Percentiles rank a stretch among this genome's conserved stretches.
Conservation (phyloP, 2,797 vertebrate species). For the Premnoplex brunnescens region DNA sequence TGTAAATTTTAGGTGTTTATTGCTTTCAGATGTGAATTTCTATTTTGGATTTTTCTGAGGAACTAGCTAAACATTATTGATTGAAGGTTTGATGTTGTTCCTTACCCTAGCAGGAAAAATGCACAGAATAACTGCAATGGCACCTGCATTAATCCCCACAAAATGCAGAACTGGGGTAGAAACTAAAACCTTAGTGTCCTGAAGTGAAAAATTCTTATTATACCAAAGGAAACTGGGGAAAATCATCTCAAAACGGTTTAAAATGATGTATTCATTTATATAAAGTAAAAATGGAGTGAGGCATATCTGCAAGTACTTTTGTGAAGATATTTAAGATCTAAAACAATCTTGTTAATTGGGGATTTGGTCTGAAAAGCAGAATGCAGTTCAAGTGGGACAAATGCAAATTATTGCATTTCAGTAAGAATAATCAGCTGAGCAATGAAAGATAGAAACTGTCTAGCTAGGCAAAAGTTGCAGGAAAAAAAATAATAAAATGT, state of each 20-base stretch:
- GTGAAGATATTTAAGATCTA: not conserved
- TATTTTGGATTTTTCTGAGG: not conserved
- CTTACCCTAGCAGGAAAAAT: not conserved
- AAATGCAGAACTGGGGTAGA: not conserved
- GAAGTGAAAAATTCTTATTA: not conserved
- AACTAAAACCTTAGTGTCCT: not conserved
- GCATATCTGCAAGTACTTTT: not conserved
- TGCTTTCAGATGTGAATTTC: not conserved
- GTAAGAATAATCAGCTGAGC: conserved; percentile 8
- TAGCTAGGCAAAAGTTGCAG: not conserved
- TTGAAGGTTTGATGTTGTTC: not conserved
- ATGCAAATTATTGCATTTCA: conserved; percentile 14
- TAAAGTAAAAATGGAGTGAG: not conserved
- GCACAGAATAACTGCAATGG: not conserved
- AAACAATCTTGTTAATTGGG: not conserved
- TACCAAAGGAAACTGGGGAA: not conserved
- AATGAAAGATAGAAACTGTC: not conserved
- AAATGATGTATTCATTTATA: not conserved
- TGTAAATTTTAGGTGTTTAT: not conserved
- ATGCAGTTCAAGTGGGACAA: conserved; percentile 13
- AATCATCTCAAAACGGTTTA: not conserved
- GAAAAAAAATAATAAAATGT: not conserved
- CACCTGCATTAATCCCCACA: not conserved
- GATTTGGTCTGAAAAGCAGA: conserved; percentile 23
- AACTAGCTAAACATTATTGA: not conserved